Evolutionary conservation across 2,113 vertebrate genomes (phyloP).

Genomic region (Corythaeola cristata): DNA sequence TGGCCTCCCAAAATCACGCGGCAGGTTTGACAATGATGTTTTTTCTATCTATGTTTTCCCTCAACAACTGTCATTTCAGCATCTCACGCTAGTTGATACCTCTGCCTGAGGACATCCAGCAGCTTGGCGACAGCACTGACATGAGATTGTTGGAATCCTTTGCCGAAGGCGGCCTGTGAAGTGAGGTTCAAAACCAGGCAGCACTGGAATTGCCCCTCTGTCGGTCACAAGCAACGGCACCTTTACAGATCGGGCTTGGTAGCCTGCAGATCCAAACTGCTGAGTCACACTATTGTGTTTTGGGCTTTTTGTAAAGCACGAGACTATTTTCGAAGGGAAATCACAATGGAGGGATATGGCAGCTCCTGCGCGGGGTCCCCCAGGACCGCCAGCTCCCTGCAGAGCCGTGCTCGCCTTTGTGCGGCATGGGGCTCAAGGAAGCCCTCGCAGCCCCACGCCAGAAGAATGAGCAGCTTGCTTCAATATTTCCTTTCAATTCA

Average conservation of each 20-base stretch:
- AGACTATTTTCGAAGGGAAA: neutral
- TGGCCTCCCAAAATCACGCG: neutral
- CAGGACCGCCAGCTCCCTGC: neutral
- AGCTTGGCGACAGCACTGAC: neutral
- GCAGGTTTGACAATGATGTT: neutral
- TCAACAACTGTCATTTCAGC: neutral
- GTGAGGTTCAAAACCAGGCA: accelerated
- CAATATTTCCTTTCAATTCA: constrained; percentile 55
- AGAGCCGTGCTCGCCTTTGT: neutral
- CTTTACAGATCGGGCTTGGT: neutral
- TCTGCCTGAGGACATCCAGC: neutral
- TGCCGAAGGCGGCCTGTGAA: neutral
- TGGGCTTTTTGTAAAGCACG: constrained; percentile 3
- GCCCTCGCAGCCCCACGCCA: neutral
- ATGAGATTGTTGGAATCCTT: neutral
- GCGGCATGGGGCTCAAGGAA: neutral
- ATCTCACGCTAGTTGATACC: neutral
- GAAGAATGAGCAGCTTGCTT: constrained; percentile 23
- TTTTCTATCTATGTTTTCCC: neutral
- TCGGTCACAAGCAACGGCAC: neutral
- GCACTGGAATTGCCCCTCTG: neutral
- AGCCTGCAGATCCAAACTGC: constrained; percentile 16
- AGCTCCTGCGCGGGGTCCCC: neutral
- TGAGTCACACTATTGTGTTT: constrained; percentile 48
- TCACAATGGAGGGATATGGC: constrained; percentile 56